A percentile compares a stretch with the other conserved stretches of the same genome.
Conservation (phyloP, 2,113 vertebrate genomes). For the Alouatta palliata region DNA sequence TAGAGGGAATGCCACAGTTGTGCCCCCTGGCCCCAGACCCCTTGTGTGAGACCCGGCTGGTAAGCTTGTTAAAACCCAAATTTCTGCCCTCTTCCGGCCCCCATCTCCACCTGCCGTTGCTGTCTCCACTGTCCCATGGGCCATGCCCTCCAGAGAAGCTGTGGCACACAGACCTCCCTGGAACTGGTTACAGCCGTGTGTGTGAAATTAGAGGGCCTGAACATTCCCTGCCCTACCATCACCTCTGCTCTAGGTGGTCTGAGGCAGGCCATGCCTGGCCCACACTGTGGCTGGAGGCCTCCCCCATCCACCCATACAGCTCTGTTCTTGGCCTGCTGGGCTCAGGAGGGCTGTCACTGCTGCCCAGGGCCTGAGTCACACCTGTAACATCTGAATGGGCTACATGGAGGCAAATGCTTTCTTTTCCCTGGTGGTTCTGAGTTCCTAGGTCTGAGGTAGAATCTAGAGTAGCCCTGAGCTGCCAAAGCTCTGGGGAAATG, state of each 20-base stretch:
- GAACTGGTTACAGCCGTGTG: not conserved
- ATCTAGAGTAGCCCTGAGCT: not conserved
- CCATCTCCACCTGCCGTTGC: not conserved
- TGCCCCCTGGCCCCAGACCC: not conserved
- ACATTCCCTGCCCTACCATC: not conserved
- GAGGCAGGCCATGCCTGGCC: too few relatives aligned
- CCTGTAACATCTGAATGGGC: not conserved
- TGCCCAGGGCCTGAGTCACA: not conserved
- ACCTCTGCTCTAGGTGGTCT: not conserved
- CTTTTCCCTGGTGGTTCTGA: not conserved
- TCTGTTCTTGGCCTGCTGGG: not conserved
- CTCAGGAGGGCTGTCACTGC: not conserved
- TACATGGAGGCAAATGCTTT: not conserved
- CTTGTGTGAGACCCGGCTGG: not conserved
- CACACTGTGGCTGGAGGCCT: not conserved
- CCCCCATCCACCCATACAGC: not conserved
- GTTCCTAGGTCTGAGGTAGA: not conserved
- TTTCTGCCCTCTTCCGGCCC: not conserved
- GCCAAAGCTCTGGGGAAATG: not conserved
- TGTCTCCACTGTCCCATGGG: not conserved
- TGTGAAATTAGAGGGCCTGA: not conserved
- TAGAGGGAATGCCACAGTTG: not conserved
- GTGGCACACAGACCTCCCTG: not conserved
- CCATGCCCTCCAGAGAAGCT: not conserved
- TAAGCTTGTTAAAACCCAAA: not conserved